Conservation (phyloP, 2,113 vertebrate species). For the Podilymbus podiceps region DNA sequence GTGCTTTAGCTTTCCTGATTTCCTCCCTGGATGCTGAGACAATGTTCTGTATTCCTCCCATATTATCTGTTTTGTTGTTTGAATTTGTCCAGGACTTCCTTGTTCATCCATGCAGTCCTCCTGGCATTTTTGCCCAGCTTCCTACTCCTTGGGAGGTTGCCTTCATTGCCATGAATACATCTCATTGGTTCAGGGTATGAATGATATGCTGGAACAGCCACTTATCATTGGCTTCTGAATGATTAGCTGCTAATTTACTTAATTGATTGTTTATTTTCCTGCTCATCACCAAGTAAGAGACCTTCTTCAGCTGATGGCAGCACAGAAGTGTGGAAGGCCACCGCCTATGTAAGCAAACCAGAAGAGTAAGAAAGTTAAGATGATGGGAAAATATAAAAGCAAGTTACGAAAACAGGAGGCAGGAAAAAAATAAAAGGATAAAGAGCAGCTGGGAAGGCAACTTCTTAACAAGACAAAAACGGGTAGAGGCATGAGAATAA, state of each 20-base stretch:
- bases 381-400: neutral
- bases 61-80: neutral
- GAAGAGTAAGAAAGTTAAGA: neutral
- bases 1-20: neutral
- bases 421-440: neutral
- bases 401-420: neutral
- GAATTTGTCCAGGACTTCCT: neutral
- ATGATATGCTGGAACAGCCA: neutral
- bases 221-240: neutral
- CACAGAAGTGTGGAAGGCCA: neutral
- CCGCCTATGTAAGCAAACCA: neutral
- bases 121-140: neutral
- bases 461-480: neutral
- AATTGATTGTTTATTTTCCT: neutral
- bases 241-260: neutral
- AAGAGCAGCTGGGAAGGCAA: neutral
- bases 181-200: neutral
- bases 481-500: neutral
- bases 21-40: neutral
- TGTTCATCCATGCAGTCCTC: neutral
- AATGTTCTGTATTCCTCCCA: neutral
- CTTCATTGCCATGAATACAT: neutral
- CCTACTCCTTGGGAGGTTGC: neutral
- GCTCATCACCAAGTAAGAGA: neutral
- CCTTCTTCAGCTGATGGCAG: neutral